Evolutionary conservation across 2,797 vertebrate species (phyloP).

Genomic region (Dromococcyx pavoninus): DNA sequence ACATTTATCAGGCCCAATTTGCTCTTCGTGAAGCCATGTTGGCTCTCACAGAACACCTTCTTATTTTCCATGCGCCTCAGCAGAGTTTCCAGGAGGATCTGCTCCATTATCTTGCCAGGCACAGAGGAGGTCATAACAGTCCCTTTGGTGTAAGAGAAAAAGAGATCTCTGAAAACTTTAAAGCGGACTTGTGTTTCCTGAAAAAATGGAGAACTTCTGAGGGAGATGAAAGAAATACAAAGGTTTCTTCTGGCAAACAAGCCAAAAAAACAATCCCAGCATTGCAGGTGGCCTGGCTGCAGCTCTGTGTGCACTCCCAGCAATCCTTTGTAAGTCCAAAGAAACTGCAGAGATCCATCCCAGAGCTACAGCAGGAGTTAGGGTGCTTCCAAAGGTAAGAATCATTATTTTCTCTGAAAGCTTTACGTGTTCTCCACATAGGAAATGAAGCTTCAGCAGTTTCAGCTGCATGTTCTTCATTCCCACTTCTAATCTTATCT

Average conservation of each 20-base stretch:
- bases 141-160: not conserved
- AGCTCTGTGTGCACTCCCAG: not conserved
- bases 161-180: not conserved
- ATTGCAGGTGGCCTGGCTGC: not conserved
- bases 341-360: not conserved
- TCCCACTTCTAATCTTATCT: not conserved
- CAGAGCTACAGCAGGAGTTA: not conserved
- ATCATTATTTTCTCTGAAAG: not conserved
- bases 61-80: no score
- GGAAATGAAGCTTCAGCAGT: not conserved
- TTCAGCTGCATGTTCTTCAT: not conserved
- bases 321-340: not conserved
- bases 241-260: not conserved
- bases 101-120: no score
- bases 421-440: accelerated
- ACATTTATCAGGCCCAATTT: no score
- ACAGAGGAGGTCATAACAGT: not conserved
- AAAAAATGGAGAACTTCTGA: not conserved
- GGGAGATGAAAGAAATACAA: not conserved
- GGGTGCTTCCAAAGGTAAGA: not conserved
- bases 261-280: not conserved
- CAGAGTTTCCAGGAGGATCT: no score
- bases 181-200: not conserved
- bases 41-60: no score
- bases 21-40: no score